Evolutionary conservation across 2,113 vertebrate species (phyloP).

Genomic region (Charina bottae): DNA sequence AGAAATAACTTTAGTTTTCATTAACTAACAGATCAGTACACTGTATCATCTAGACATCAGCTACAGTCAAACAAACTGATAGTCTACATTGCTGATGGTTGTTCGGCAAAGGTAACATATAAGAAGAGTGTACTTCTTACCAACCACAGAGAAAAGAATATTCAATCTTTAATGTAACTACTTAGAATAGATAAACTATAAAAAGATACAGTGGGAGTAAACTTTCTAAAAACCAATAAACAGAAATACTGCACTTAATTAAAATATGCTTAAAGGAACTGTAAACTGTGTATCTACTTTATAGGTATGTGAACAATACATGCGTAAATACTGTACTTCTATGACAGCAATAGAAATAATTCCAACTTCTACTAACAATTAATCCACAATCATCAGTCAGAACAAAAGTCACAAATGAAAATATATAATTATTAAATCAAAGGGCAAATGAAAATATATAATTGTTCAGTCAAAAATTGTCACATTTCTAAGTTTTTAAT

Average conservation of each 20-base stretch:
- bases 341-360: background rate
- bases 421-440: no score
- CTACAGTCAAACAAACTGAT: slow-evolving; percentile 36
- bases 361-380: background rate
- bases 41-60: slow-evolving; percentile 11
- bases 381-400: background rate
- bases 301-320: no score
- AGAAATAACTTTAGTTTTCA: background rate
- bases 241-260: slow-evolving; percentile 44
- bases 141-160: slow-evolving; percentile 59
- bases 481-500: no score
- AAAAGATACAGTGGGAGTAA: slow-evolving; percentile 40
- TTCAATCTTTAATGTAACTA: slow-evolving; percentile 59
- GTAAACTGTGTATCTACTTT: no score
- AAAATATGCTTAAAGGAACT: background rate
- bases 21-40: slow-evolving; percentile 37
- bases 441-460: no score
- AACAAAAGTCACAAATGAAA: no score
- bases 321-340: background rate
- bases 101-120: slow-evolving; percentile 38
- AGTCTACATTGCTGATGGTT: background rate
- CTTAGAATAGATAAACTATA: slow-evolving; percentile 53
- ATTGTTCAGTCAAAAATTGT: no score
- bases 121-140: slow-evolving; percentile 47
- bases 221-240: background rate